Evolutionary conservation across 2,888 invertebrate species (phyloP).

Genomic region (Pyrrhia umbra): DNA sequence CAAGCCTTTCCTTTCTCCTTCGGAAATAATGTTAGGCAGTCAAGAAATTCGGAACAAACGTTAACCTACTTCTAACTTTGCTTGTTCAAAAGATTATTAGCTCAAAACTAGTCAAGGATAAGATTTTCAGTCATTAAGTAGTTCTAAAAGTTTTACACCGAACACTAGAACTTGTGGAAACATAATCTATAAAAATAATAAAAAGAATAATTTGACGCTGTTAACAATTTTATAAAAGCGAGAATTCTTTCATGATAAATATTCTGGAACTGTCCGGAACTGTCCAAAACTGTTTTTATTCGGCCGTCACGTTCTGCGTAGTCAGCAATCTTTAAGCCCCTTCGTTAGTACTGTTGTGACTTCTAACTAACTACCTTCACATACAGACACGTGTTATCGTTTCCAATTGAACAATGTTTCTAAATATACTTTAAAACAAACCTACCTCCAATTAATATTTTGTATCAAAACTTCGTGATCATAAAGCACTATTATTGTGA

Average conservation of each 20-base stretch:
- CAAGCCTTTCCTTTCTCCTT: slow-evolving; percentile 49
- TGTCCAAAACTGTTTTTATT: not conserved
- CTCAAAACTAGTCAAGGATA: slow-evolving; percentile 45
- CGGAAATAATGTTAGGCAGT: slow-evolving; percentile 28
- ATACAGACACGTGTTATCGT: slow-evolving; percentile 5
- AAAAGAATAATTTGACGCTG: slow-evolving; percentile 2
- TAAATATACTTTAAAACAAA: not conserved
- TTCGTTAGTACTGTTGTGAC: slow-evolving; percentile 30
- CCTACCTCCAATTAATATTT: not conserved
- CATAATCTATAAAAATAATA: not conserved
- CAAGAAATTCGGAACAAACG: slow-evolving; percentile 53
- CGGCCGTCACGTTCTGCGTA: slow-evolving; percentile 29
- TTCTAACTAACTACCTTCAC: slow-evolving; percentile 21
- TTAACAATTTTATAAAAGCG: slow-evolving; percentile 2
- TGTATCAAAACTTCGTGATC: slow-evolving; percentile 11
- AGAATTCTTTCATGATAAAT: slow-evolving; percentile 15
- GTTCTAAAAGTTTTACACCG: slow-evolving; percentile 12
- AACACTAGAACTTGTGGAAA: not conserved
- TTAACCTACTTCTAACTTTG: slow-evolving; percentile 59
- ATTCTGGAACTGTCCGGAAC: slow-evolving; percentile 1
- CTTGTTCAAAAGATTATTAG: slow-evolving; percentile 45
- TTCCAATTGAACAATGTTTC: slow-evolving; percentile 4
- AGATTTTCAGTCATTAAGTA: slow-evolving; percentile 39
- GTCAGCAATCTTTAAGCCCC: slow-evolving; percentile 23
- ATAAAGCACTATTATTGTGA: not conserved